Evolutionary conservation across 1,140 invertebrate genomes (phyloP).

Genomic region (Diorhabda elongata): DNA sequence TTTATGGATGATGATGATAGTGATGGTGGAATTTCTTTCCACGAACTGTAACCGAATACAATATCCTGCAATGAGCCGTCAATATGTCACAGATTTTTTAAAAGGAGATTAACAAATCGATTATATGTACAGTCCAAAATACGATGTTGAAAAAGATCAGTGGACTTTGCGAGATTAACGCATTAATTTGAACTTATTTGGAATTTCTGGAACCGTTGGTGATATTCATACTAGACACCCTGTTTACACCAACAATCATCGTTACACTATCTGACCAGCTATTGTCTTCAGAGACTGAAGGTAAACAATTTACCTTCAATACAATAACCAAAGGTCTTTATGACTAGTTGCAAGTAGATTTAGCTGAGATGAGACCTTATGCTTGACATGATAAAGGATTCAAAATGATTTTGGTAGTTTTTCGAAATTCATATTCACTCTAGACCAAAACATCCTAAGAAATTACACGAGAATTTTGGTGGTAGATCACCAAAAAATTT

Average conservation of each 20-base stretch:
- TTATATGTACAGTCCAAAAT: constrained; percentile 9
- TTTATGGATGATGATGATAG: neutral
- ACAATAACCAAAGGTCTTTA: constrained; percentile 39
- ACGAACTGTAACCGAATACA: constrained; percentile 4
- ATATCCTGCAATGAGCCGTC: constrained; percentile 9
- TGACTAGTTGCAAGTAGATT: constrained; percentile 47
- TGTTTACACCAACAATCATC: too few species aligned
- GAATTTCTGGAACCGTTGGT: too few species aligned
- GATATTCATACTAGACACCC: too few species aligned
- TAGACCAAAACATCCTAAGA: constrained; percentile 48
- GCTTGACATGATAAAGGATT: constrained; percentile 40
- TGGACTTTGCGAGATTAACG: too few species aligned
- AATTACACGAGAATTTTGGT: constrained; percentile 36
- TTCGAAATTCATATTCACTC: constrained; percentile 47
- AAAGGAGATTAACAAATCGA: neutral
- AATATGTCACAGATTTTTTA: constrained; percentile 4
- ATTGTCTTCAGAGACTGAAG: too few species aligned
- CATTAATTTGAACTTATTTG: too few species aligned
- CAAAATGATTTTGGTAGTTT: neutral
- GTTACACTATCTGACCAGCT: too few species aligned
- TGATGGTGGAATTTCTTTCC: neutral
- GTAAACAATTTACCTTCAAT: too few species aligned
- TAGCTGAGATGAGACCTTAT: constrained; percentile 45
- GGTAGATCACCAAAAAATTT: constrained; percentile 44
- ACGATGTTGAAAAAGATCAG: neutral